phyloP scores from a whole-genome alignment of 2,797 vertebrate species.

The Pampus argenteus region DNA sequence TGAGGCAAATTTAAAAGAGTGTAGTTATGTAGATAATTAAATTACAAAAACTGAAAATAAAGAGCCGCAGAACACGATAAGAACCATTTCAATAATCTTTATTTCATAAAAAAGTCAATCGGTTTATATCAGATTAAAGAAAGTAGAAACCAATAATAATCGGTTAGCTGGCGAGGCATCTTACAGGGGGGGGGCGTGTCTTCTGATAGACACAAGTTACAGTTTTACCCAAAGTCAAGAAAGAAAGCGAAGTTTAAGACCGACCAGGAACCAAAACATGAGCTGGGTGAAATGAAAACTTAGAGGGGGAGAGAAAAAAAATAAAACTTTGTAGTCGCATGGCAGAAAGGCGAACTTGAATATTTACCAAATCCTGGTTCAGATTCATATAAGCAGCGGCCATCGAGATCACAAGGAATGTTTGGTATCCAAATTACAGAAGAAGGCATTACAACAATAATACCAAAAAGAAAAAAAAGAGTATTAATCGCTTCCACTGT shows the following conservation, averaged over 20 bases:
- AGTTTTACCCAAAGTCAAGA: constrained; percentile 53
- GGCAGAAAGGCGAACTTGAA: constrained; percentile 40
- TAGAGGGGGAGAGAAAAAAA: neutral
- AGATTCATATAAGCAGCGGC: constrained; percentile 28
- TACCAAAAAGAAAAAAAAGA: constrained; percentile 2
- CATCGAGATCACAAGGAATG: constrained; percentile 58
- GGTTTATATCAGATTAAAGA: constrained; percentile 84
- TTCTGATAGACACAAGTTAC: constrained; percentile 40
- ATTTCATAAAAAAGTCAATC: constrained; percentile 86
- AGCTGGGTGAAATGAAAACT: constrained; percentile 30
- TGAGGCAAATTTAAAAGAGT: neutral
- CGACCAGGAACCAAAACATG: constrained; percentile 43
- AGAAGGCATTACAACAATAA: constrained; percentile 45
- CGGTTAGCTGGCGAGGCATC: constrained; percentile 76
- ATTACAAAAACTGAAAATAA: too few relatives aligned
- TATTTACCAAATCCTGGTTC: constrained; percentile 7
- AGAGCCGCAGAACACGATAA: neutral
- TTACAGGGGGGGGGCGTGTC: constrained; percentile 46
- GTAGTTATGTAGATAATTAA: too few relatives aligned
- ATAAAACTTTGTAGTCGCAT: constrained; percentile 14
- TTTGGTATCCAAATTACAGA: constrained; percentile 64
- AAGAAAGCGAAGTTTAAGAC: constrained; percentile 39
- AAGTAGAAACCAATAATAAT: constrained; percentile 82
- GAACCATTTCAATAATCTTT: constrained; percentile 81
- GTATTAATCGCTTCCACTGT: constrained; percentile 37